Evolutionary conservation across 2,797 vertebrate species (phyloP).

Genomic region (Diplodus puntazzo): DNA sequence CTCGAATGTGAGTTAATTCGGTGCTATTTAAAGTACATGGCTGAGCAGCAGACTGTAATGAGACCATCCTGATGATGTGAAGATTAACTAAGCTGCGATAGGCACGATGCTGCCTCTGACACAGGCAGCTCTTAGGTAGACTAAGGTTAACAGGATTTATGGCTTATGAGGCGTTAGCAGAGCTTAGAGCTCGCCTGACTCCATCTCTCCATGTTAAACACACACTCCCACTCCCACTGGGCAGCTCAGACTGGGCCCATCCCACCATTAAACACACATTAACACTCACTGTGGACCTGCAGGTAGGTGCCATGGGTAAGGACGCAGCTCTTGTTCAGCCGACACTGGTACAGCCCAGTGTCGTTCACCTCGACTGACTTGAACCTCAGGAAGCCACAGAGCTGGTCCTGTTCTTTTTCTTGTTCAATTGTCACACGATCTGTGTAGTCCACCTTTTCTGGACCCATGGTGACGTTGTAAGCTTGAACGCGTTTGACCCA

Average conservation of each 20-base stretch:
- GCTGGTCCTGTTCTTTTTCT: rapidly evolving
- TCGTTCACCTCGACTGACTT: background rate
- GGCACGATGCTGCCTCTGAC: slow-evolving; percentile 34
- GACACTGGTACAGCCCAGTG: slow-evolving; percentile 79
- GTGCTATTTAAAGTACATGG: slow-evolving; percentile 47
- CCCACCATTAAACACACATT: background rate
- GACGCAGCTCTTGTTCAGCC: rapidly evolving
- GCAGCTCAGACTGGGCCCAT: background rate
- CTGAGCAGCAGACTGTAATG: slow-evolving; percentile 31
- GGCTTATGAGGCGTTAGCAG: slow-evolving; percentile 56
- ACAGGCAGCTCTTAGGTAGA: slow-evolving; percentile 29
- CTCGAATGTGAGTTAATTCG: slow-evolving; percentile 36
- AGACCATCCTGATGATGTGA: slow-evolving; percentile 33
- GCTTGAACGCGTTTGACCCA: slow-evolving; percentile 30
- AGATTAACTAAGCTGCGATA: slow-evolving; percentile 29
- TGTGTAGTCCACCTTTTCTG: rapidly evolving
- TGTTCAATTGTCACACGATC: rapidly evolving
- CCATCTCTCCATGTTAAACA: slow-evolving; percentile 16
- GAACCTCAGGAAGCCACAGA: slow-evolving; percentile 29
- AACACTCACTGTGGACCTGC: slow-evolving; percentile 80
- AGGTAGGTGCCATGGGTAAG: slow-evolving; percentile 81
- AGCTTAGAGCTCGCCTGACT: slow-evolving; percentile 38
- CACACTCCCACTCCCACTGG: background rate
- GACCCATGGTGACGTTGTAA: rapidly evolving
- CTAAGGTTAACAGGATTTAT: slow-evolving; percentile 69